phyloP scores from a whole-genome alignment of 2,113 vertebrate species.

The Takifugu flavidus region DNA sequence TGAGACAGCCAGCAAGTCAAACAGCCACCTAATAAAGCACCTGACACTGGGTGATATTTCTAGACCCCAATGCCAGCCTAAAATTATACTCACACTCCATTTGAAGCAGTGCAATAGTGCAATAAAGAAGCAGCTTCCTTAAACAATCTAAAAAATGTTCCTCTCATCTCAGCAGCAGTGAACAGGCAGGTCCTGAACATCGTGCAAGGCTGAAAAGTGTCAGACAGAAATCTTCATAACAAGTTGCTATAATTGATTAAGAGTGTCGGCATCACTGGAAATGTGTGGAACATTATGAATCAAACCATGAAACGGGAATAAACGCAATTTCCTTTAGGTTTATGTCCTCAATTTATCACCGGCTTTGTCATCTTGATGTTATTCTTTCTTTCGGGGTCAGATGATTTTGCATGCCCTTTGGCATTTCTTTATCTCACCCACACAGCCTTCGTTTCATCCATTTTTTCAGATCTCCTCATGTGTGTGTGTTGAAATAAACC shows the following conservation, averaged over 20 bases:
- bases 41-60: slow-evolving; percentile 35
- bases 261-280: slow-evolving; percentile 29
- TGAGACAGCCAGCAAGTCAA: slow-evolving; percentile 26
- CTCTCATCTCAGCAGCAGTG: neutral
- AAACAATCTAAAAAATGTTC: slow-evolving; percentile 2
- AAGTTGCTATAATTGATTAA: slow-evolving; percentile 45
- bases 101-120: neutral
- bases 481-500: slow-evolving; percentile 29
- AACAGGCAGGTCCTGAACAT: neutral
- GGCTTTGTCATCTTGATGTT: slow-evolving; percentile 47
- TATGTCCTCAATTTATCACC: slow-evolving; percentile 42
- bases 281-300: slow-evolving; percentile 24
- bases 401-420: slow-evolving; percentile 55
- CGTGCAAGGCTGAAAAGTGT: slow-evolving; percentile 4
- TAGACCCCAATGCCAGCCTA: slow-evolving; percentile 31
- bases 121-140: slow-evolving; percentile 9
- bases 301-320: slow-evolving; percentile 43
- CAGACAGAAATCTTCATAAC: slow-evolving; percentile 20
- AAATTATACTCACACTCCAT: slow-evolving; percentile 1
- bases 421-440: slow-evolving; percentile 60
- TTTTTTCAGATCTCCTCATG: slow-evolving; percentile 12
- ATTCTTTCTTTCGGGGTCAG: slow-evolving; percentile 60
- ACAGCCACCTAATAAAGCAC: slow-evolving; percentile 37
- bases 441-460: slow-evolving; percentile 34
- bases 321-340: slow-evolving; percentile 47